These are phyloP conservation scores for Vireo griseus DNA, from an alignment of 2,797 vertebrate genomes.

Conservation along the genomic window DNA sequence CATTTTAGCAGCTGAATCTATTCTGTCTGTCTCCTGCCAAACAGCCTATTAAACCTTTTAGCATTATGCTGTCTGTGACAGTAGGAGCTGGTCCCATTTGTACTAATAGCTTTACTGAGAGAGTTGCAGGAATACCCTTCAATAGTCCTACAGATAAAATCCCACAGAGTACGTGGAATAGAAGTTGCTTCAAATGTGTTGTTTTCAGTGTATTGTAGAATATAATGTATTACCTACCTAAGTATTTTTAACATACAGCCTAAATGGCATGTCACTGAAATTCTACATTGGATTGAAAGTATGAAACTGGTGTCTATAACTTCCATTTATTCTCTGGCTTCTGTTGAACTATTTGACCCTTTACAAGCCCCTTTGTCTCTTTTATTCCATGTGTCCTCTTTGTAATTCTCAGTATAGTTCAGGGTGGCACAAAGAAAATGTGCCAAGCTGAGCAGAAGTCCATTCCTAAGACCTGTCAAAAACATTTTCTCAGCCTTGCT, in stretches of 20 bases:
- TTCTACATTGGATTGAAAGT: neutral
- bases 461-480: neutral
- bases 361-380: neutral
- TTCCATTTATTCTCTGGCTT: neutral
- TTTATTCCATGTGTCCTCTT: neutral
- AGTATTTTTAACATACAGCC: neutral
- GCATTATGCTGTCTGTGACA: neutral
- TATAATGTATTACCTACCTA: neutral
- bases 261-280: neutral
- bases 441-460: neutral
- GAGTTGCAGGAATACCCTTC: neutral
- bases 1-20: slow-evolving; percentile 10
- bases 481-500: neutral
- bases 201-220: neutral
- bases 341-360: neutral
- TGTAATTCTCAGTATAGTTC: neutral
- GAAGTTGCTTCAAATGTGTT: neutral
- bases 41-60: slow-evolving; percentile 8
- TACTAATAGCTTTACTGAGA: slow-evolving; percentile 3
- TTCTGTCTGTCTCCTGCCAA: slow-evolving; percentile 36
- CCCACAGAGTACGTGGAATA: neutral
- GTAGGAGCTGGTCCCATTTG: slow-evolving; percentile 3
- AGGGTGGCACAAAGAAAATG: neutral
- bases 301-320: neutral
- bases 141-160: slow-evolving; percentile 14